Base-by-base conservation (phyloP, 2,113 vertebrate genomes). In the Leptobrachium leishanense region DNA sequence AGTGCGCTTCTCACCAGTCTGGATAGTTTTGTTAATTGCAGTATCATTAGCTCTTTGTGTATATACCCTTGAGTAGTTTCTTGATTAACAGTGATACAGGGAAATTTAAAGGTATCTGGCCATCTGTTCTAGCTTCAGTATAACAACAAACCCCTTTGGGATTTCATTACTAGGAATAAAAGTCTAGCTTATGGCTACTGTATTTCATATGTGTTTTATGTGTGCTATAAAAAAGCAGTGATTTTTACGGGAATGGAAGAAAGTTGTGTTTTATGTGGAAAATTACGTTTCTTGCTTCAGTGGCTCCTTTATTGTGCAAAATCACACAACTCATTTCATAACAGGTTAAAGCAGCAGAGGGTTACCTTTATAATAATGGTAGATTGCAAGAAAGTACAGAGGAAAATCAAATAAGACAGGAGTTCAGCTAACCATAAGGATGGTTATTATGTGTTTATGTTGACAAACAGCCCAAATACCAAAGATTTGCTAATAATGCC, bases 11-110 rank as follows among this genome's bases (percentile, higher is more conserved):
- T 87, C 87, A 69, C 82, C 84, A 85, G 75, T 86, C 79, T 87
- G 83, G 0, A 3, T 86, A 82, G 89, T 85, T 85, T 83, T 85
- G 80, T 83, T 87, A 88, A 89, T 88, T 85, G 81, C 77, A 83
- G 42, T 67, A 76, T 87, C 89, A 85, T 90, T 89, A 86, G 84
- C 84, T 89, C 82, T 85, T 85, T 82, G 55, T 84, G 82, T 82
- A 73, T 79, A 68, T 85, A 73, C 83, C 70, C 82, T 85, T 85
- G 83, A 88, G 85, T 88, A 89, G 73, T 81, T 87, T 75, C 74
- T 89, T 87, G 86, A 90, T 91, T 90, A 91, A 88, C 85, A 88
- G 8, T 82, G 82, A 86, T 87, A 84, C 85, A 80, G 74, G 86
- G 79, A 86, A 84, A 86, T 77, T 83, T 76, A 81, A 83, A 82